Evolutionary conservation across 2,797 vertebrate species (phyloP).

Genomic region (Pipistrellus pygmaeus): DNA sequence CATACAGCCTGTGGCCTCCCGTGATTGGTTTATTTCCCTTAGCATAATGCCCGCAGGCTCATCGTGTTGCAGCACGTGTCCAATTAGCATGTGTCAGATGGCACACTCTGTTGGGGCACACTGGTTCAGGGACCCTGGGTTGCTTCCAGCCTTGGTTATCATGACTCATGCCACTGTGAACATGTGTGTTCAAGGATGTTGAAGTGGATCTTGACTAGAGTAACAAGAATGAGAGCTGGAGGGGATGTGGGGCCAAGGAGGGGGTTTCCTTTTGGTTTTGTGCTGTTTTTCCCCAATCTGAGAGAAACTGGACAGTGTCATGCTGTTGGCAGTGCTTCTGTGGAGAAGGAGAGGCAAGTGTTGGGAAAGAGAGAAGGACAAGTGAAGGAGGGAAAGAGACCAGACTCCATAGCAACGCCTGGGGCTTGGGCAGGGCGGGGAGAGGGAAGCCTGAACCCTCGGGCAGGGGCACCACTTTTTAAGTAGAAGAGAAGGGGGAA

Average conservation of each 20-base stretch:
- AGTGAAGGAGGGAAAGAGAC: neutral
- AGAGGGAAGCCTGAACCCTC: neutral
- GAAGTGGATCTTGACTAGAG: neutral
- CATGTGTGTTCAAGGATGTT: neutral
- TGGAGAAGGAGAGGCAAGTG: neutral
- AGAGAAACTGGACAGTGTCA: neutral
- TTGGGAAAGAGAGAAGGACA: neutral
- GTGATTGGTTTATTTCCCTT: neutral
- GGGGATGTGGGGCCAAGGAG: neutral
- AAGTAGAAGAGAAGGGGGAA: neutral
- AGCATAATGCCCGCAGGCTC: neutral
- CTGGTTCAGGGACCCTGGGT: neutral
- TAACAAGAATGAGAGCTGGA: fast-evolving
- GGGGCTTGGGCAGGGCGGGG: fast-evolving
- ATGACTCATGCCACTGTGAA: neutral
- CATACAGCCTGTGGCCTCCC: neutral
- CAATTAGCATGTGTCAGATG: neutral
- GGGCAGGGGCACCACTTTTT: neutral
- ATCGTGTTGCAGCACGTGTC: neutral
- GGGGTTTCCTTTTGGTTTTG: neutral
- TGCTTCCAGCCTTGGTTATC: neutral
- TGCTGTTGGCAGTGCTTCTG: neutral
- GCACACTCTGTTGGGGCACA: neutral
- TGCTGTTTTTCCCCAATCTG: neutral
- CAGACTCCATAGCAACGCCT: fast-evolving